These are phyloP conservation scores for Rana temporaria DNA, from an alignment of 2,113 vertebrate genomes.

Conservation along the genomic window DNA sequence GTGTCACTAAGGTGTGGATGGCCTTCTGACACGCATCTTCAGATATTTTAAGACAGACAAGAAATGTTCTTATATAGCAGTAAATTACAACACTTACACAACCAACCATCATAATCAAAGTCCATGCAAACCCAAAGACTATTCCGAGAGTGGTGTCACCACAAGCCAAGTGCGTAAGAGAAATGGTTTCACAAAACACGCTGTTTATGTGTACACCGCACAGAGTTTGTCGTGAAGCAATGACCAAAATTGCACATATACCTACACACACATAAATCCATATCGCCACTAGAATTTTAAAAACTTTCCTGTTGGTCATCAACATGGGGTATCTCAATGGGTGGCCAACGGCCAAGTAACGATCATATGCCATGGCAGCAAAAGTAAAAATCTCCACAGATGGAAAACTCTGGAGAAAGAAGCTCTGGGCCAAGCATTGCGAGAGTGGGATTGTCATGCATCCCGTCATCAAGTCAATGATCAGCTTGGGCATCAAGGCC, in stretches of 20 bases:
- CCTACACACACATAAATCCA: neutral
- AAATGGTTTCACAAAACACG: conserved; percentile 6
- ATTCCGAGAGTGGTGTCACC: neutral
- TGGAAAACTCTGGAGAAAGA: neutral
- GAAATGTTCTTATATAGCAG: conserved; percentile 17
- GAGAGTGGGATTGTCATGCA: neutral
- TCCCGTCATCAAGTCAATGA: neutral
- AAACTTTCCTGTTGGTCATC: neutral
- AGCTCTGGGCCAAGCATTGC: neutral
- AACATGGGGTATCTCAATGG: neutral
- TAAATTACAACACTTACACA: neutral
- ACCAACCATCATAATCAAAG: neutral
- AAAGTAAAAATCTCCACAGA: neutral
- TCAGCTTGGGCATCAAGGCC: conserved; percentile 5
- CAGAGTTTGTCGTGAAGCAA: neutral
- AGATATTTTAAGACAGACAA: neutral
- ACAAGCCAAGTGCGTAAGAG: neutral
- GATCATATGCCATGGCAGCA: conserved; percentile 6
- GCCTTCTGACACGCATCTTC: conserved; percentile 11
- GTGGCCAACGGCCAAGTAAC: conserved; percentile 5
- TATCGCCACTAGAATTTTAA: neutral
- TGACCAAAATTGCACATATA: neutral
- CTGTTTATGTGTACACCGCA: conserved; percentile 3
- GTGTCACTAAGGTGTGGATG: conserved; percentile 19
- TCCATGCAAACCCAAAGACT: neutral